phyloP scores from a whole-genome alignment of 2,888 invertebrate species.

The Aethes cnicana region DNA sequence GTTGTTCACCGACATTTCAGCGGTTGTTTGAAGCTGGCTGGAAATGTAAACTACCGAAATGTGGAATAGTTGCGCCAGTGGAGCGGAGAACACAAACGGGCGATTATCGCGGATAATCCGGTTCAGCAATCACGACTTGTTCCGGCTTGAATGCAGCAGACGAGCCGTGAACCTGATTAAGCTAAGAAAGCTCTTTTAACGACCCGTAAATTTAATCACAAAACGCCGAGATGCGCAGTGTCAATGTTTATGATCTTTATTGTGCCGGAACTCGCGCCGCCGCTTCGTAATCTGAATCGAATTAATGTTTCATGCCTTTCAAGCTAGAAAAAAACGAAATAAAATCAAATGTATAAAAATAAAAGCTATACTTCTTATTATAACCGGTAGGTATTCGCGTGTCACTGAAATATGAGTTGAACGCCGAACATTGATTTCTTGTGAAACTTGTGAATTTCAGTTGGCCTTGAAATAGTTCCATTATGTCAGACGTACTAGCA shows the following conservation, averaged over 20 bases:
- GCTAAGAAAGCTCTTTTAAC: constrained; percentile 36
- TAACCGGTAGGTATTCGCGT: too few species aligned
- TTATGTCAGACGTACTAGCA: constrained; percentile 15
- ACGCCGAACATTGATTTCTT: neutral
- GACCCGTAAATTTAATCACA: constrained; percentile 42
- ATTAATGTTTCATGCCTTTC: constrained; percentile 7
- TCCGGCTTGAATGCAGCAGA: constrained; percentile 41
- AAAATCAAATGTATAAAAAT: too few species aligned
- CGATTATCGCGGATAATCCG: constrained; percentile 19
- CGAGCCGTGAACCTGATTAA: constrained; percentile 43
- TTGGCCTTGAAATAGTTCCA: constrained; percentile 10
- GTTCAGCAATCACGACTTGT: constrained; percentile 32
- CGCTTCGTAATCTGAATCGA: constrained; percentile 2
- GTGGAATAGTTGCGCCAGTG: too few species aligned
- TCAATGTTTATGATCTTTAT: constrained; percentile 26
- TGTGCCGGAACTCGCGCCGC: constrained; percentile 14
- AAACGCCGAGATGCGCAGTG: constrained; percentile 34
- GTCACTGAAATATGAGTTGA: too few species aligned
- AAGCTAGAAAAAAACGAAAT: too few species aligned
- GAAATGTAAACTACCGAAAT: too few species aligned
- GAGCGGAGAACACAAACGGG: too few species aligned
- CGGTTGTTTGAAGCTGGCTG: too few species aligned
- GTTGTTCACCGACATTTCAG: too few species aligned
- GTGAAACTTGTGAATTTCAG: neutral
- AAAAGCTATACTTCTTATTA: too few species aligned